Percentiles rank a stretch among this genome's conserved stretches.
Evolutionary conservation across 2,113 vertebrate genomes (phyloP).

Genomic region (Alligator mississippiensis): DNA sequence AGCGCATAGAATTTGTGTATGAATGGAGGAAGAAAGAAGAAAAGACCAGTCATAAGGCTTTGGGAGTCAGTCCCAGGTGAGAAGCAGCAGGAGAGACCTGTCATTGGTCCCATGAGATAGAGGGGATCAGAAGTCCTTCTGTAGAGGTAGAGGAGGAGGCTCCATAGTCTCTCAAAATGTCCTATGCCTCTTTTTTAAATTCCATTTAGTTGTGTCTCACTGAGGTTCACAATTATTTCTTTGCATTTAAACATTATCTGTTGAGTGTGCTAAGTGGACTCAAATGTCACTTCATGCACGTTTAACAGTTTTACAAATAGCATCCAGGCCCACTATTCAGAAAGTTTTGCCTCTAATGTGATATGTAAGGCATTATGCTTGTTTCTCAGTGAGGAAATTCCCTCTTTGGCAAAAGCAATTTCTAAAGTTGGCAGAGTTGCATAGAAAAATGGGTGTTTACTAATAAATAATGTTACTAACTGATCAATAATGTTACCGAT

Average conservation of each 20-base stretch:
- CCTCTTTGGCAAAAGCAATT: neutral
- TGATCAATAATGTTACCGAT: neutral
- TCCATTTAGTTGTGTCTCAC: neutral
- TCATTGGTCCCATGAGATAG: neutral
- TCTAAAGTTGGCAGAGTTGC: neutral
- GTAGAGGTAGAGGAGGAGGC: neutral
- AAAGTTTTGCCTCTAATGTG: neutral
- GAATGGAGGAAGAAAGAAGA: neutral
- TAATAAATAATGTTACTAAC: neutral
- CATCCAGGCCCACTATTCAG: too few relatives aligned
- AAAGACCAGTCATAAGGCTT: neutral
- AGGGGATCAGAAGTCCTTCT: neutral
- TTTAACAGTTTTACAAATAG: neutral
- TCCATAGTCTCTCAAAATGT: neutral
- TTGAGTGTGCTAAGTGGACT: neutral
- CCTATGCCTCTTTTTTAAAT: neutral
- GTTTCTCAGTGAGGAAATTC: neutral
- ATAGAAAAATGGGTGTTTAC: neutral
- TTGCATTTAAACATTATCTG: neutral
- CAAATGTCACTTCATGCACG: neutral
- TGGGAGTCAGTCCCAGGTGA: neutral
- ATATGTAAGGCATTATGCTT: neutral
- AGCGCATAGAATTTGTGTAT: neutral
- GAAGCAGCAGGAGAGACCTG: neutral
- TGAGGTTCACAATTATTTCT: neutral